Base-by-base conservation (phyloP, 1,140 invertebrate genomes). In the Drosophila miranda region DNA sequence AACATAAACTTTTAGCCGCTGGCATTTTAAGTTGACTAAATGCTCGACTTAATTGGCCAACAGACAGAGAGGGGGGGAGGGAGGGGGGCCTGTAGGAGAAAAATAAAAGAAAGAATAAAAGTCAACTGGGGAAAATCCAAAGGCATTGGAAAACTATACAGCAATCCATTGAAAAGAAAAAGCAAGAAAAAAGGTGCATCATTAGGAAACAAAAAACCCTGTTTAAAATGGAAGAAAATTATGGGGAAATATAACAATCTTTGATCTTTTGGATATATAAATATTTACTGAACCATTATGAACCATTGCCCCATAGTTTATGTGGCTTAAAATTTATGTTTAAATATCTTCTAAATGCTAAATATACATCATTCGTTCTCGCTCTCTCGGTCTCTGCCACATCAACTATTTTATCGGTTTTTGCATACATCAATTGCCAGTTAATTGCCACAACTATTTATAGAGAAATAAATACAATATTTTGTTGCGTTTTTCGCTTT, bases 41-140 rank as follows among this genome's bases (percentile, higher is more conserved):
- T 78, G 71, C 80, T 83, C 72, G 59, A 75, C 75, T 79, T 83
- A 84, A 76, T 84, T 84, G 80, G 80, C 79, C 21, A 53, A 53
- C 55, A 58, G 43, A 19, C 19, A 66, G 38, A 19, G 34, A 38
- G 34, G 4, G 3, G 11, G 30, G 13, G 11, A 38, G 34, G 34
- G 9, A 11, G 3, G 3, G 3, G 30, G 28, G 28, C 26, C 6
- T 9, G 3, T 1, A 38, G 34, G 46, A 28, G 8, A 46, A 61
- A 7, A 13, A 21, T 52, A 21, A 13, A 26, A 4, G 34, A 38
- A 11, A 38, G 34, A 11, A 13, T 13, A 13, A 38, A 38, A 38
- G 34, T 13, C 11, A 38, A 11, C 34, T 23, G 19, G 16, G 13
- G 63, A 62, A 63, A 49, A 43, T 56, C 43, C 6, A n/a, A 38